Evolutionary conservation across 2,797 vertebrate genomes (phyloP), one percentile per base, ranked within the genome.

Genomic region (Lycodopsis pacificus): DNA sequence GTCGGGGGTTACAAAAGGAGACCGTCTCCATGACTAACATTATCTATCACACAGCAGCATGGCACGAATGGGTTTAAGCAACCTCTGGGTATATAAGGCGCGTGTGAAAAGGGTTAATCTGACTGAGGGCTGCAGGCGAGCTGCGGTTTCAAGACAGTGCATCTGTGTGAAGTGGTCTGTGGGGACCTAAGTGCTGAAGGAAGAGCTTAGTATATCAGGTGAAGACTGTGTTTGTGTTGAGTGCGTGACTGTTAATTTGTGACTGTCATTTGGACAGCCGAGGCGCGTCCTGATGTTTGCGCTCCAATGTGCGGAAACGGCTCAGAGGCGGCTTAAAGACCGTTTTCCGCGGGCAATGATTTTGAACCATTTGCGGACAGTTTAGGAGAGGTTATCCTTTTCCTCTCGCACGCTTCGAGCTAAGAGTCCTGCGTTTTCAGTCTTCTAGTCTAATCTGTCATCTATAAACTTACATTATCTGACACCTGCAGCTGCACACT

Each of bases 231-330:
- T 63, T 76, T 73, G 81, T 61, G 76, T 65, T 77, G 75, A 83
- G 71, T 70, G 85, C 83, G 85, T 71, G 83, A 84, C 76, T 85
- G 86, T 81, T 74, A 88, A 86, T 71, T 84, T 87, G 87, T 77
- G 84, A 89, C 86, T 83, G 86, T 89, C 87, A 84, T 80, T 89
- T 88, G 83, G 85, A 89, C 87, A 84, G 85, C 86, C 62, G 81
- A 86, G 89, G 87, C n/a, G 65, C 25, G 56, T 83, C 81, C 82
- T 86, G 88, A 88, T 90, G 89, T 89, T 86, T 89, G 88, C 87
- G 85, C 75, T 88, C 82, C 82, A 74, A 90, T 80, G 89, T 88
- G 88, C 19, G 40, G 46, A 78, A 77, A 70, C 73, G 51, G 74
- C 79, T 89, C 73, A 57, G 71, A 80, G 80, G 81, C 3, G 80